A percentile compares a stretch with the other conserved stretches of the same genome.
Evolutionary conservation across 2,888 invertebrate genomes (phyloP).

Genomic region (Oeneis ivallda): DNA sequence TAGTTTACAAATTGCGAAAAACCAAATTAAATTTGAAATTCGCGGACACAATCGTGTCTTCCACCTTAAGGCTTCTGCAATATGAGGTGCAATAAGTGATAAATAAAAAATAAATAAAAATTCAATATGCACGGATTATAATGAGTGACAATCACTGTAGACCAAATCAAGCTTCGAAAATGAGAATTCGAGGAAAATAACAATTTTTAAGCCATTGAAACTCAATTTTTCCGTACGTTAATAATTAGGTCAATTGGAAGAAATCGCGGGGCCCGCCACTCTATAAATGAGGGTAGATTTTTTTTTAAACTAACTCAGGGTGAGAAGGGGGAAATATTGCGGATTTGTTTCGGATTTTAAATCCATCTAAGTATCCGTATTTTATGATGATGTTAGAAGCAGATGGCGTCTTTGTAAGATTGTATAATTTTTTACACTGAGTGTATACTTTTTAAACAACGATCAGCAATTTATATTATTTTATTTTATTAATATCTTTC

Average conservation of each 20-base stretch:
- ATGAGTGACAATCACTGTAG: slow-evolving; percentile 12
- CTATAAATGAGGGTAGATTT: slow-evolving; percentile 37
- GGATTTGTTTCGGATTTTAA: slow-evolving; percentile 13
- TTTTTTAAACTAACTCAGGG: slow-evolving; percentile 29
- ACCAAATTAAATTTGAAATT: too few relatives aligned
- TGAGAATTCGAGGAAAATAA: slow-evolving; percentile 21
- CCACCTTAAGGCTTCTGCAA: too few relatives aligned
- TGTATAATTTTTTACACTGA: too few relatives aligned
- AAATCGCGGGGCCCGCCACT: slow-evolving; percentile 39
- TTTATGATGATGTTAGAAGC: neutral
- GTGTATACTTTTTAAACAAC: too few relatives aligned
- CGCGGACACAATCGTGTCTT: too few relatives aligned
- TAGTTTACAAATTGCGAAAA: too few relatives aligned
- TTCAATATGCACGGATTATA: neutral
- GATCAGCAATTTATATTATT: too few relatives aligned
- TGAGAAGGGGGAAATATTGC: slow-evolving; percentile 20
- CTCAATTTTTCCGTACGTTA: slow-evolving; percentile 33
- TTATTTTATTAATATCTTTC: too few relatives aligned
- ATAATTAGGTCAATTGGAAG: slow-evolving; percentile 44
- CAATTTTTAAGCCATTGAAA: slow-evolving; percentile 29
- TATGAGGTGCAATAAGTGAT: too few relatives aligned
- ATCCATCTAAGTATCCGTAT: too few relatives aligned
- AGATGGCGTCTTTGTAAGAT: neutral
- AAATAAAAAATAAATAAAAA: too few relatives aligned
- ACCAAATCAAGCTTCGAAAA: slow-evolving; percentile 14